Evolutionary conservation across 1,140 invertebrate genomes (phyloP).

Genomic region (Gonatopus flavifemur): DNA sequence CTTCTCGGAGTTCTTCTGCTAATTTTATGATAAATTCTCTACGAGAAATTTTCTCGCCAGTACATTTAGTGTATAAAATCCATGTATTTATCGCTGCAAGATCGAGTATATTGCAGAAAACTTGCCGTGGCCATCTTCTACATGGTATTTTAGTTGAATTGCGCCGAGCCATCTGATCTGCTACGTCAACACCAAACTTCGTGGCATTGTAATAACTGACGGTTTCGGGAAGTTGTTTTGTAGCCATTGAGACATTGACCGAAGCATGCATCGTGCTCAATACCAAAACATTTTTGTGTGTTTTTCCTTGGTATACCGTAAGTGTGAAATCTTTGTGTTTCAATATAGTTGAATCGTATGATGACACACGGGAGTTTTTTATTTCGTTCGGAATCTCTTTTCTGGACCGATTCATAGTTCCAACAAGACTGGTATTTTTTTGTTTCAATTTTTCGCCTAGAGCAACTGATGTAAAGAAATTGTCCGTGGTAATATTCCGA

Average conservation of each 20-base stretch:
- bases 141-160: no score
- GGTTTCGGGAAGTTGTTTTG: no score
- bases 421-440: constrained; percentile 32
- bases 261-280: no score
- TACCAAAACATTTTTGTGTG: no score
- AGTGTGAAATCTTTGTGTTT: no score
- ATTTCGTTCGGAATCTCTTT: no score
- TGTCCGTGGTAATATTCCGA: constrained; percentile 35
- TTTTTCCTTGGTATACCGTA: no score
- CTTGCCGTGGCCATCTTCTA: no score
- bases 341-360: no score
- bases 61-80: constrained; percentile 5
- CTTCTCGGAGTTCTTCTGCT: constrained; percentile 16
- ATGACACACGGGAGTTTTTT: no score
- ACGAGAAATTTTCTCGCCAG: constrained; percentile 11
- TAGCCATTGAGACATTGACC: no score
- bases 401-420: constrained; percentile 30
- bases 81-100: constrained; percentile 10
- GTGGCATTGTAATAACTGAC: constrained; percentile 28
- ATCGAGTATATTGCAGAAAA: no score
- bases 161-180: constrained; percentile 23
- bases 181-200: constrained; percentile 24
- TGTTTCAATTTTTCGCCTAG: constrained; percentile 29
- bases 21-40: constrained; percentile 11
- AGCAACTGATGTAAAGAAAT: constrained; percentile 34